Evolutionary conservation across 2,888 invertebrate genomes (phyloP).

Genomic region (Noctua fimbriata): DNA sequence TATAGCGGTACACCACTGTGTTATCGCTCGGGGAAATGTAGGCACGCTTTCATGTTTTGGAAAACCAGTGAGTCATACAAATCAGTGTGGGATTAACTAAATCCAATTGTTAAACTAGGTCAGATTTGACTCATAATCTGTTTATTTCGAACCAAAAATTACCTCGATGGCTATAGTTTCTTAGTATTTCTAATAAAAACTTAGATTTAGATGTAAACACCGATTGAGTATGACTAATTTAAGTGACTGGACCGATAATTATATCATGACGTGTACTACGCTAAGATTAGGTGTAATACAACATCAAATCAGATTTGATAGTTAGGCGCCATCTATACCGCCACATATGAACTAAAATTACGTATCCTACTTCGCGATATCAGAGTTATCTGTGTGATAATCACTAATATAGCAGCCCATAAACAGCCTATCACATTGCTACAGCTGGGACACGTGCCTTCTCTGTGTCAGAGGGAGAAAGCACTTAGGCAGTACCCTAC

Average conservation of each 20-base stretch:
- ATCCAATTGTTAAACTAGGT: background rate
- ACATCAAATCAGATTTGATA: background rate
- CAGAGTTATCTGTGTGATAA: background rate
- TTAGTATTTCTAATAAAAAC: constrained; percentile 24
- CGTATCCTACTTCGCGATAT: no score
- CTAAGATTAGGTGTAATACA: constrained; percentile 16
- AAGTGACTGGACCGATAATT: constrained; percentile 17
- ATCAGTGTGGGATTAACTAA: constrained; percentile 4
- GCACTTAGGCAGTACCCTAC: no score
- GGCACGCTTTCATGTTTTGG: background rate
- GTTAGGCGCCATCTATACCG: background rate
- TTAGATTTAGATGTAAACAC: constrained; percentile 15
- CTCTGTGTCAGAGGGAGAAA: no score
- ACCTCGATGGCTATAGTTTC: constrained; percentile 13
- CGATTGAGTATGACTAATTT: constrained; percentile 26
- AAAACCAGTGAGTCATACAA: background rate
- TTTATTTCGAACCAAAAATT: constrained; percentile 25
- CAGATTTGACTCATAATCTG: constrained; percentile 27
- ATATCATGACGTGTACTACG: background rate
- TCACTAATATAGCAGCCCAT: no score
- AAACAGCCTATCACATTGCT: no score
- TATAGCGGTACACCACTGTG: background rate
- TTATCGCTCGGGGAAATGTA: background rate
- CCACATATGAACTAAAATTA: background rate
- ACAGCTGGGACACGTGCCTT: no score